Evolutionary conservation across 2,797 vertebrate species (phyloP).

Genomic region (Rhincodon typus): DNA sequence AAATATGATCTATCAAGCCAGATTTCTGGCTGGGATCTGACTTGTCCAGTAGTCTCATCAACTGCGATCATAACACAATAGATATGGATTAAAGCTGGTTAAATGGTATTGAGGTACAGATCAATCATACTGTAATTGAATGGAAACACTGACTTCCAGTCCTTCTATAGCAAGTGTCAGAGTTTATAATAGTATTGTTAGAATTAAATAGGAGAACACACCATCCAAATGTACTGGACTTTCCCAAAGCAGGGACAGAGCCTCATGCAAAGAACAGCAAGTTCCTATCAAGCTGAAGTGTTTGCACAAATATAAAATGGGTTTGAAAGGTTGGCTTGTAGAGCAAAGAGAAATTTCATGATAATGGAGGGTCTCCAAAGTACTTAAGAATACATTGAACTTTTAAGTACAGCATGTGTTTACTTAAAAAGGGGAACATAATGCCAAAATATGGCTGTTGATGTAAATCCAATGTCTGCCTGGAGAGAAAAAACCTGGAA

Average conservation of each 20-base stretch:
- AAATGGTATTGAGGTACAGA: background rate
- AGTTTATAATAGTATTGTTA: background rate
- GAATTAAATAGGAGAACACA: background rate
- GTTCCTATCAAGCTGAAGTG: background rate
- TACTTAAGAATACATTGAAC: too few species aligned
- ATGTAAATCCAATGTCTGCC: too few species aligned
- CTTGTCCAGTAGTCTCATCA: too few species aligned
- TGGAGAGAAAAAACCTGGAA: too few species aligned
- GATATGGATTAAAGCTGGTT: background rate
- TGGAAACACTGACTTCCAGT: background rate
- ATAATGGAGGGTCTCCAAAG: background rate
- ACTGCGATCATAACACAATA: background rate
- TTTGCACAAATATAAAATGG: background rate
- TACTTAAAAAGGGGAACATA: too few species aligned
- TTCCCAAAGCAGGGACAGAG: background rate
- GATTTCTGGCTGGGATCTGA: too few species aligned
- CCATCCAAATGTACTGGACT: background rate
- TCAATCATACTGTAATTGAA: background rate
- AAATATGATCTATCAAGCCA: too few species aligned
- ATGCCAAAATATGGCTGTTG: too few species aligned
- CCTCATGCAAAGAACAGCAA: background rate
- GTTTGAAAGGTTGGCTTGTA: background rate
- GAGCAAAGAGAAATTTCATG: background rate
- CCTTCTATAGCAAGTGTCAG: background rate
- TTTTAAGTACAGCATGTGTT: too few species aligned